Base-by-base conservation (phyloP, 2,113 vertebrate species). In the Pipa parva region DNA sequence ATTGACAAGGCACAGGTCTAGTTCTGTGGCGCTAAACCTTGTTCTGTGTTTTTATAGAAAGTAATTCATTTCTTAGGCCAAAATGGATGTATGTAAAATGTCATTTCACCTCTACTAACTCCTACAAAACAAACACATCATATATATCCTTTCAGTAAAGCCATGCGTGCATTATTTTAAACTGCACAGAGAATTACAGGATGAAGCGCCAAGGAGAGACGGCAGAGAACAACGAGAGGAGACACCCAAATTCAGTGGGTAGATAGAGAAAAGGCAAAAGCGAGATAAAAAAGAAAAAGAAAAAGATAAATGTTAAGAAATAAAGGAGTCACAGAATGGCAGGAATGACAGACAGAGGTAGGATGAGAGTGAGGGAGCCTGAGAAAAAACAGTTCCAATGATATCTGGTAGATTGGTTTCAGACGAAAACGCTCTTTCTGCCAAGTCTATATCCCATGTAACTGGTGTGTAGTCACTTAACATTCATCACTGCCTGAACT, bases 401-500 rank as follows among this genome's bases (percentile, higher is more conserved):
- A 82, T 81, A 84, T 75, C 72, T 72, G 83, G 74, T 77, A 85
- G 89, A 85, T 88, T 84, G 88, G 85, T 87, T 89, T 84, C 82
- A 82, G 81, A 76, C 81, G 58, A 79, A 75, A 87, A 81, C 58
- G 61, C 39, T 68, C 46, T 67, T 75, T 62, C 84, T 91, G 92
- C 92, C 92, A 92, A 91, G 90, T 89, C 87, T 90, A 81, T 81
- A 85, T 89, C 88, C 87, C 86, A 85, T 88, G 86, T 82, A 90
- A 82, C 76, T 78, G 88, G 92, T 91, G 91, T 87, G 91, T 81
- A 90, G 89, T 92, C 88, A 91, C 92, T 91, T 92, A 89, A 92
- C 95, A 94, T 95, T 94, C 93, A 95, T 95, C 93, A 93, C 90
- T 63, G 80, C 78, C 87, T 90, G 92, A 92, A 91, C 94, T 93